Conservation (phyloP, 1,140 invertebrate genomes). For the Zaprionus kolodkinae region DNA sequence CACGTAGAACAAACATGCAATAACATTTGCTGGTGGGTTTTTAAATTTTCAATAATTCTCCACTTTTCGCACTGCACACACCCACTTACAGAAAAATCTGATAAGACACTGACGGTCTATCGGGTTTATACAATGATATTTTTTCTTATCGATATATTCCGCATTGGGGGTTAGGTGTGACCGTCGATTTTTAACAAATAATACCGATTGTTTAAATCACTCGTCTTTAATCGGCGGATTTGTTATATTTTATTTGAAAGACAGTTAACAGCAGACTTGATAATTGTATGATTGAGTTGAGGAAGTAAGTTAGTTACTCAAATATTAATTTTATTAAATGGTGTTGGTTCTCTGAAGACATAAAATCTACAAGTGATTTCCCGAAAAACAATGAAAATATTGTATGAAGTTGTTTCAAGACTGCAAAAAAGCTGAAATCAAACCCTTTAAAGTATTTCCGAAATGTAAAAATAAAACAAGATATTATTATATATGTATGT, state of each 20-base stretch:
- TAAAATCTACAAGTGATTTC: neutral
- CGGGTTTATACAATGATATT: neutral
- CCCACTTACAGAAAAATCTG: constrained; percentile 30
- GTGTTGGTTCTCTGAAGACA: too few relatives aligned
- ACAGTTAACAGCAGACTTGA: too few relatives aligned
- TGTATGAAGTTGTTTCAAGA: too few relatives aligned
- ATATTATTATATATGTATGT: constrained; percentile 78
- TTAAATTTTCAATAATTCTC: constrained; percentile 3
- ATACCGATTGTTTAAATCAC: neutral
- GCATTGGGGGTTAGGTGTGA: neutral
- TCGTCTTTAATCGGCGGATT: neutral
- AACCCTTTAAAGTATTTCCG: neutral
- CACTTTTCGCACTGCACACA: constrained; percentile 12
- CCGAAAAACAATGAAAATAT: too few relatives aligned
- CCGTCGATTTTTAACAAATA: neutral
- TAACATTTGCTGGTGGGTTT: neutral
- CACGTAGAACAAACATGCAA: neutral
- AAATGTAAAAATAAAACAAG: constrained; percentile 34
- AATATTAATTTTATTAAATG: too few relatives aligned
- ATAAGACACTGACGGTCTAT: constrained; percentile 16
- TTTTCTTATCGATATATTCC: constrained; percentile 11
- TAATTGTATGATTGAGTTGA: too few relatives aligned
- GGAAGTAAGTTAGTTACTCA: too few relatives aligned
- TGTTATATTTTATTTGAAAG: neutral
- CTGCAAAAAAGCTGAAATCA: constrained; percentile 1